Evolutionary conservation across 2,797 vertebrate species (phyloP).

Genomic region (Chrysolophus pictus): DNA sequence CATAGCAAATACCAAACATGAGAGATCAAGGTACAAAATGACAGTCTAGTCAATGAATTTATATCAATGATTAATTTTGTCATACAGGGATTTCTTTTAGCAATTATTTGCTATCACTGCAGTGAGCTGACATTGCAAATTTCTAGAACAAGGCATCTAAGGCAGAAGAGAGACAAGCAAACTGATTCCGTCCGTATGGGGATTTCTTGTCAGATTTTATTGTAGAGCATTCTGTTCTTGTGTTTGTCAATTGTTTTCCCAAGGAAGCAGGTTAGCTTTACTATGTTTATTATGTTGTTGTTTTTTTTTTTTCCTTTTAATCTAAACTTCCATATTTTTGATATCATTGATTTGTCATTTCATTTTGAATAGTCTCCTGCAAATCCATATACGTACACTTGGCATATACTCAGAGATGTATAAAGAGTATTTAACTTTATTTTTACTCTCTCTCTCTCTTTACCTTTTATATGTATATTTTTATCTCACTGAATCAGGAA

Average conservation of each 20-base stretch:
- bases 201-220: background rate
- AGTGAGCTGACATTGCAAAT: rapidly evolving
- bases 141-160: background rate
- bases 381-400: background rate
- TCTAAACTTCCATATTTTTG: background rate
- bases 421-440: background rate
- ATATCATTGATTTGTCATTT: background rate
- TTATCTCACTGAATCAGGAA: background rate
- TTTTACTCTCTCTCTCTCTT: background rate
- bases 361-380: background rate
- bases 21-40: background rate
- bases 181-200: background rate
- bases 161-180: background rate
- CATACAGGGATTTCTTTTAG: background rate
- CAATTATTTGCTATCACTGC: background rate
- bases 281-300: background rate
- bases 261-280: background rate
- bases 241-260: background rate
- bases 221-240: background rate
- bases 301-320: background rate
- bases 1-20: background rate
- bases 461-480: background rate
- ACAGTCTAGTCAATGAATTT: background rate
- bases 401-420: background rate
- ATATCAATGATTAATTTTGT: background rate